A percentile compares a stretch with the other conserved stretches of the same genome.
Evolutionary conservation across 2,113 vertebrate species (phyloP).

Genomic region (Xiphophorus maculatus): DNA sequence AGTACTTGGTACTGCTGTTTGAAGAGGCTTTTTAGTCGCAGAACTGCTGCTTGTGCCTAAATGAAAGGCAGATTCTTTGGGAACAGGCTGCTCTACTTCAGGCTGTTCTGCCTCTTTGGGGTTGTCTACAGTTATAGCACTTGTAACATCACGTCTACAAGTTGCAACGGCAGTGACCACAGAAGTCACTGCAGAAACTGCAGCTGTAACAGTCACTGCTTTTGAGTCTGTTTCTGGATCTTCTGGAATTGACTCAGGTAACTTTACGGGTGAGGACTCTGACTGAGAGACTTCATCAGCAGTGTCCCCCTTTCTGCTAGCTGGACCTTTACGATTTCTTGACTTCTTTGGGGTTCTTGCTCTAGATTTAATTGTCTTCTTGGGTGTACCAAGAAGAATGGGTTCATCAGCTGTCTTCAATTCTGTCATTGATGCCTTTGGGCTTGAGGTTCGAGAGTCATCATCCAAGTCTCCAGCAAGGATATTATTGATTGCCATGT

Average conservation of each 20-base stretch:
- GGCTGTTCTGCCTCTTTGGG: slow-evolving; percentile 83
- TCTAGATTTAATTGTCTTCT: slow-evolving; percentile 86
- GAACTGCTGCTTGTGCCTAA: slow-evolving; percentile 68
- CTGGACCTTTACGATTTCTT: slow-evolving; percentile 81
- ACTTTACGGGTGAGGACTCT: slow-evolving; percentile 72
- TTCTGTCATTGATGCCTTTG: slow-evolving; percentile 40
- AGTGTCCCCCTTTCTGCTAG: slow-evolving; percentile 75
- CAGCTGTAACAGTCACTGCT: slow-evolving; percentile 73
- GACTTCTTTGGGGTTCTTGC: slow-evolving; percentile 84
- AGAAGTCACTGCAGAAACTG: slow-evolving; percentile 64
- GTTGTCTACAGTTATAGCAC: slow-evolving; percentile 75
- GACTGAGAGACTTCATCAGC: slow-evolving; percentile 71
- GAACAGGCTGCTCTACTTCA: slow-evolving; percentile 81
- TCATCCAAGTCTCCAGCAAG: slow-evolving; percentile 74
- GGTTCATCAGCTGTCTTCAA: slow-evolving; percentile 69
- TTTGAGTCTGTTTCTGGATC: slow-evolving; percentile 78
- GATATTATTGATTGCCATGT: slow-evolving; percentile 83
- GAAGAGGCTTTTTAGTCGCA: slow-evolving; percentile 64
- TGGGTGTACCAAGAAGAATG: slow-evolving; percentile 77
- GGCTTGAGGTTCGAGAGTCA: slow-evolving; percentile 48
- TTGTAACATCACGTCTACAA: slow-evolving; percentile 77
- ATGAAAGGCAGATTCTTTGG: slow-evolving; percentile 83
- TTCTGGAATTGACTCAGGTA: slow-evolving; percentile 82
- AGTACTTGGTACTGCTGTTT: slow-evolving; percentile 52
- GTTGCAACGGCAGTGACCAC: slow-evolving; percentile 81